phyloP scores from a whole-genome alignment of 1,140 invertebrate genomes.

The Pristionchus pacificus region DNA sequence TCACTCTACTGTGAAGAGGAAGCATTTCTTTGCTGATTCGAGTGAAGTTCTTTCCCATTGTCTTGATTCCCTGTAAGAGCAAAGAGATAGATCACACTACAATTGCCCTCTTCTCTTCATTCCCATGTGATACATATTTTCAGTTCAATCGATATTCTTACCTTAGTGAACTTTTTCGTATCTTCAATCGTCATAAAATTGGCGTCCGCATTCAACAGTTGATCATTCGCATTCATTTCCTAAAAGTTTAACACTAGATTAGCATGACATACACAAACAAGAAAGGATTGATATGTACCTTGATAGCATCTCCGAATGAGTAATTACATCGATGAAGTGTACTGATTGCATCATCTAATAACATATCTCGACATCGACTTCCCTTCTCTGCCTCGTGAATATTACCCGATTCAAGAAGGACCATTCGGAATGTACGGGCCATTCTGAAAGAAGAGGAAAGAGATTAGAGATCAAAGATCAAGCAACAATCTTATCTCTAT shows the following conservation, averaged over 20 bases:
- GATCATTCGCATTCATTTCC: constrained; percentile 37
- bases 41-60: constrained; percentile 99
- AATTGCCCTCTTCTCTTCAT: too few relatives aligned
- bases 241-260: constrained; percentile 21
- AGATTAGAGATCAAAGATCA: too few relatives aligned
- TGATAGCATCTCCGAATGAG: constrained; percentile 45
- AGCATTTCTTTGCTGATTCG: constrained; percentile 91
- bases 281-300: constrained; percentile 23
- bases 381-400: background rate
- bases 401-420: background rate
- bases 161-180: constrained; percentile 83
- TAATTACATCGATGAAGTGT: constrained; percentile 51
- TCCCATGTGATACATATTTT: background rate
- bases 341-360: constrained; percentile 26
- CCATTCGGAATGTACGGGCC: background rate
- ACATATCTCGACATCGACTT: background rate
- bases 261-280: constrained; percentile 18
- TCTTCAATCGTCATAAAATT: constrained; percentile 50
- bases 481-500: background rate
- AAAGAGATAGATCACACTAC: too few relatives aligned
- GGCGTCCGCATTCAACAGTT: constrained; percentile 32
- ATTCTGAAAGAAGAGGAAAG: background rate
- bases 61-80: constrained; percentile 81
- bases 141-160: background rate
- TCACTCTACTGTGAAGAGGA: constrained; percentile 88